Conservation (phyloP, 2,113 vertebrate species). For the Pterocles orientalis region DNA sequence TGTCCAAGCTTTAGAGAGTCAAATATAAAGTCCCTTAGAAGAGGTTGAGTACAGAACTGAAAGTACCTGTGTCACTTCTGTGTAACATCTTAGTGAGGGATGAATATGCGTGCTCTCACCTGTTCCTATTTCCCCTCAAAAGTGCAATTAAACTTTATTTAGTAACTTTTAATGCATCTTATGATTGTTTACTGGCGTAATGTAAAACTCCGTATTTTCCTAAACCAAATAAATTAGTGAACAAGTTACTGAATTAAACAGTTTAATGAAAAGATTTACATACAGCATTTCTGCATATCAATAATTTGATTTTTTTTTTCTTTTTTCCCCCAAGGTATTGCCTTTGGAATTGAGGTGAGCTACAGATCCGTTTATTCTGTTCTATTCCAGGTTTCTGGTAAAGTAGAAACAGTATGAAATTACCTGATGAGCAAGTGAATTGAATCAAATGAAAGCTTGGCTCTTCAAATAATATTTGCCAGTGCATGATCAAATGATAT, state of each 20-base stretch:
- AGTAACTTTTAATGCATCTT: background rate
- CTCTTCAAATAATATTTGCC: constrained; percentile 16
- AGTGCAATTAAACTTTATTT: background rate
- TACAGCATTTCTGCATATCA: background rate
- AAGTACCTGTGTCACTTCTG: rapidly evolving
- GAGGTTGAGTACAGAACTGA: background rate
- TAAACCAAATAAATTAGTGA: background rate
- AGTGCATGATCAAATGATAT: background rate
- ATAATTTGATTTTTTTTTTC: background rate
- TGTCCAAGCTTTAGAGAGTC: background rate
- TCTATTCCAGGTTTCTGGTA: background rate
- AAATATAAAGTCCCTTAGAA: background rate
- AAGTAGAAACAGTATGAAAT: background rate
- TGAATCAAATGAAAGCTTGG: background rate
- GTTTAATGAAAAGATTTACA: background rate
- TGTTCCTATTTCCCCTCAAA: background rate
- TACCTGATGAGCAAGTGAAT: background rate
- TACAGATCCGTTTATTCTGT: background rate
- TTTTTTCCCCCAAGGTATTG: background rate
- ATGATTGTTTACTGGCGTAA: background rate
- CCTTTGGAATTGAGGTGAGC: constrained; percentile 52
- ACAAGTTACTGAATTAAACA: background rate
- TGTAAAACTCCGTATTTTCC: background rate
- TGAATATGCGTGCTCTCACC: background rate
- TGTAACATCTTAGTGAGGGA: background rate